Evolutionary conservation across 2,113 vertebrate genomes (phyloP).

Genomic region (Pteronura brasiliensis): DNA sequence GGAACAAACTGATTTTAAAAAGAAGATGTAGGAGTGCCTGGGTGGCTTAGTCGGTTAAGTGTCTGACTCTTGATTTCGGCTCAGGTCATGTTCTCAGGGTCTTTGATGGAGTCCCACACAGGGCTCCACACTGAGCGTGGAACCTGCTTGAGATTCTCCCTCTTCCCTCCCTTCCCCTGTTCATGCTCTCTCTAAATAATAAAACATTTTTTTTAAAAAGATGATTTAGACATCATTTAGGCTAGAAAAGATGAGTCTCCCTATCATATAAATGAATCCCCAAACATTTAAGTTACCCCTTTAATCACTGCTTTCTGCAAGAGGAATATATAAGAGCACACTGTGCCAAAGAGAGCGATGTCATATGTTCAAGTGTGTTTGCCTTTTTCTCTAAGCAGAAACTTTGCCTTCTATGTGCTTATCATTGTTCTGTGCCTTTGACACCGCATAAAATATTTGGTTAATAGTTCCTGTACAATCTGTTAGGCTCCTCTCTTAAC

Average conservation of each 20-base stretch:
- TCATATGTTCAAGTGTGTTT: constrained; percentile 29
- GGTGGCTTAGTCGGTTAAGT: not conserved
- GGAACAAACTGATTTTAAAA: not conserved
- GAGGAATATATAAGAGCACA: not conserved
- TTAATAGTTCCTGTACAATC: constrained; percentile 51
- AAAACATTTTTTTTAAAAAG: not conserved
- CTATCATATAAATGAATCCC: not conserved
- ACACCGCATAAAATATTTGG: constrained; percentile 64
- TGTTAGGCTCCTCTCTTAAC: constrained; percentile 44
- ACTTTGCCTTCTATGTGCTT: not conserved
- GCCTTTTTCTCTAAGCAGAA: constrained; percentile 55
- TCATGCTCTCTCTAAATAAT: not conserved
- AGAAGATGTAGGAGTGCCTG: not conserved
- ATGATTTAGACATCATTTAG: not conserved
- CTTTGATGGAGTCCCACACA: no score
- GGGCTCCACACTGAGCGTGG: not conserved
- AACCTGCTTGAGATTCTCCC: not conserved
- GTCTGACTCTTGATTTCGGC: not conserved
- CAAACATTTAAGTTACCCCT: not conserved
- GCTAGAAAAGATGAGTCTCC: not conserved
- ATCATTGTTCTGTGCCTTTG: constrained; percentile 34
- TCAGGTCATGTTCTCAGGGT: not conserved
- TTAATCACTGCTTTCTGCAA: not conserved
- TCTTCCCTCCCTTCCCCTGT: not conserved
- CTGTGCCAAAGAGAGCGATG: constrained; percentile 22